Base-by-base conservation (phyloP, 2,113 vertebrate species). In the Heterochromis multidens region DNA sequence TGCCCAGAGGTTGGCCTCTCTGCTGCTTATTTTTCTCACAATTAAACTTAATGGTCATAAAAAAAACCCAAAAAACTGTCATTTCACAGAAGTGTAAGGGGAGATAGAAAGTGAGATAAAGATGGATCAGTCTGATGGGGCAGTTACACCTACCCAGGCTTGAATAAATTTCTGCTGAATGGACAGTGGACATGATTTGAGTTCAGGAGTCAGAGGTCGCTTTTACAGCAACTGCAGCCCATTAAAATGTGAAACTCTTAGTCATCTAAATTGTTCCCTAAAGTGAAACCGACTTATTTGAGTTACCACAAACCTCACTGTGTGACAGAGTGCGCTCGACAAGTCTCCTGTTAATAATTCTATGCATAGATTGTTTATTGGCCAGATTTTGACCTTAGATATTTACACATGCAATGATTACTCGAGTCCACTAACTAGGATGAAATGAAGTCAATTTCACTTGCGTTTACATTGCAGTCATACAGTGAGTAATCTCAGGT, bases 301-400 rank as follows among this genome's bases (percentile, higher is more conserved):
- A 25, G n/a, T 31, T 7, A 77, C 23, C 59, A 40, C n/a, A 76
- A 82, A 84, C 89, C 46, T 80, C 19, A 11, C 76, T 90, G 88
- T 90, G 91, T 91, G 92, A 91, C 92, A 77, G 89, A 89, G 91
- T 3, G 65, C 62, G 87, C 35, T 87, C 49, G 7, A 16, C 37
- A 61, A 52, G 46, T 79, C 59, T 91, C 77, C 70, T 37, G 10
- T 60, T 80, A 43, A 35, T 23, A 80, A n/a, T n/a, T 58, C 31
- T 46, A 21, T 29, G 27, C 13, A 25, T 67, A 46, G 81, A 79
- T 67, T 80, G 27, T 76, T 81, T 31, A 54, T 8, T 21, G 74
- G 72, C 67, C 81, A 90, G 83, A 83, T 86, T 76, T 77, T 43
- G 59, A 92, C 59, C 56, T 72, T 17, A 40, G 52, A 85, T 54